Conservation (phyloP, 35 echinoderm and acorn worm genomes). For the Apostichopus japonicus region DNA sequence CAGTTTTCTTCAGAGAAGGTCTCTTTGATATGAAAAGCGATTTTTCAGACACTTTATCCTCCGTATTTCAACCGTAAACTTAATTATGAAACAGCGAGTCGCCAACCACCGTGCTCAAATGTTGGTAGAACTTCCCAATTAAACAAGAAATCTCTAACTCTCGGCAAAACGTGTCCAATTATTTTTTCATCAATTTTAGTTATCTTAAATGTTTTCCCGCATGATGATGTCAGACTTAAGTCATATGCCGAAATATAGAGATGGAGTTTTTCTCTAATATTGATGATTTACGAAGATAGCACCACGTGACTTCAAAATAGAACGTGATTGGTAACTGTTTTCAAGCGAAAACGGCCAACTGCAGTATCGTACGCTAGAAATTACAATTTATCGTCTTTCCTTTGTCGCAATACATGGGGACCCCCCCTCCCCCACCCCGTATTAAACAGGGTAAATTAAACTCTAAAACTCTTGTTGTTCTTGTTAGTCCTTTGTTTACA, state of each 20-base stretch:
- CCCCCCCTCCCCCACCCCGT: too few species aligned
- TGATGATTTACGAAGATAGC: not conserved
- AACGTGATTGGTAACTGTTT: not conserved
- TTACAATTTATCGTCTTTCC: too few species aligned
- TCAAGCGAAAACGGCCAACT: too few species aligned
- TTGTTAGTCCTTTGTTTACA: too few species aligned
- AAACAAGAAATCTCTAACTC: not conserved
- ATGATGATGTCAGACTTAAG: not conserved
- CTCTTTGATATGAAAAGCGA: not conserved
- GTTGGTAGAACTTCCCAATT: conserved; percentile 14
- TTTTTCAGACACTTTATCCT: conserved; percentile 10
- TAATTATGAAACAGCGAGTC: conserved; percentile 13
- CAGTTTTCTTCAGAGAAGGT: not conserved
- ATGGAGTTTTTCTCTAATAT: too few species aligned
- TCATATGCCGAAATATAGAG: not conserved
- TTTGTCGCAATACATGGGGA: too few species aligned
- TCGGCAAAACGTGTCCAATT: conserved; percentile 11
- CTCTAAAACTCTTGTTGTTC: too few species aligned
- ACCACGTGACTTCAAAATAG: not conserved
- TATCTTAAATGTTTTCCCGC: not conserved
- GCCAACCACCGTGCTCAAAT: conserved; percentile 6
- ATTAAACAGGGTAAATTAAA: too few species aligned
- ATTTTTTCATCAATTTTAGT: conserved; percentile 18
- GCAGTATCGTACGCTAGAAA: too few species aligned
- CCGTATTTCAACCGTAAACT: conserved; percentile 10